Conservation (phyloP, 2,113 vertebrate genomes). For the Protobothrops mucrosquamatus region DNA sequence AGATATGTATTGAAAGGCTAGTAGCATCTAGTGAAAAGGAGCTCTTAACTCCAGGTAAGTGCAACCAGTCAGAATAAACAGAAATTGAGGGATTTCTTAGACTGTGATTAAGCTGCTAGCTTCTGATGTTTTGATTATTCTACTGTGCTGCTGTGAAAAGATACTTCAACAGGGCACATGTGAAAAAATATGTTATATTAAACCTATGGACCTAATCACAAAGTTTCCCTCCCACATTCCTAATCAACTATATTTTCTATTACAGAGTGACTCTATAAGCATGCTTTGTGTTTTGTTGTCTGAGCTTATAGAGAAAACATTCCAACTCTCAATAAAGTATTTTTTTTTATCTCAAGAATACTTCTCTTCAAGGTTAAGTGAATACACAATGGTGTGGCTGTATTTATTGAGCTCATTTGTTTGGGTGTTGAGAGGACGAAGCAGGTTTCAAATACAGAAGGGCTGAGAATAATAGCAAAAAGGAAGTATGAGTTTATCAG, state of each 20-base stretch:
- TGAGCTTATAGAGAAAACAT: not conserved
- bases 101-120: not conserved
- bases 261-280: not conserved
- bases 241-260: not conserved
- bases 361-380: not conserved
- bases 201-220: not conserved
- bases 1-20: not conserved
- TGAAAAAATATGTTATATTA: not conserved
- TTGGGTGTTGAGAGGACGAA: not conserved
- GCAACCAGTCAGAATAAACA: not conserved
- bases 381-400: not conserved
- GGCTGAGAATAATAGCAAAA: not conserved
- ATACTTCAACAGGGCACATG: conserved; percentile 10
- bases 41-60: not conserved
- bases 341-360: not conserved
- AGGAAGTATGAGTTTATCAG: conserved; percentile 1
- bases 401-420: not conserved
- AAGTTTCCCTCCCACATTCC: conserved; percentile 22
- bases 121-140: conserved; percentile 1
- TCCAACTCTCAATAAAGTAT: not conserved
- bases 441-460: not conserved
- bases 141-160: conserved; percentile 4
- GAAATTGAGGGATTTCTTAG: not conserved
- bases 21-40: not conserved
- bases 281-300: not conserved